These are phyloP conservation scores for Rhinolophus ferrumequinum DNA, from an alignment of 2,113 vertebrate genomes.

Conservation along the genomic window DNA sequence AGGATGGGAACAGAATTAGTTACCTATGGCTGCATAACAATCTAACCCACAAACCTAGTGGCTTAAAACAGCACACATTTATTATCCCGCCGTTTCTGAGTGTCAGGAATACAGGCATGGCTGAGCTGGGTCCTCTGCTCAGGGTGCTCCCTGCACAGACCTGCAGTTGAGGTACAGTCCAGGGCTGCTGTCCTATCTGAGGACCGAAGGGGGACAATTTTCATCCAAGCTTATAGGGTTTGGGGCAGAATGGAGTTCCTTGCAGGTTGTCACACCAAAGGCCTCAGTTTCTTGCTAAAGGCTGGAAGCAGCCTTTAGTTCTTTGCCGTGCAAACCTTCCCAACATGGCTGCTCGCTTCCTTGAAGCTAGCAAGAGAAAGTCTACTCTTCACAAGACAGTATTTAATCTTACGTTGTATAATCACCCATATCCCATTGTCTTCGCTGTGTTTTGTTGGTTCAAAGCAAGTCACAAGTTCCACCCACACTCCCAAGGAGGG, in stretches of 20 bases:
- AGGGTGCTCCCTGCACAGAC: neutral
- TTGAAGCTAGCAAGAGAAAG: neutral
- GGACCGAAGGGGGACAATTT: neutral
- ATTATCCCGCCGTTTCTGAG: neutral
- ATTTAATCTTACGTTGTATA: neutral
- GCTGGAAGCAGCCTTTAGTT: neutral
- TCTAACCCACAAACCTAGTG: neutral
- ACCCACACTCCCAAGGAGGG: neutral
- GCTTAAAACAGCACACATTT: neutral
- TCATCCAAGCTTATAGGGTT: fast-evolving
- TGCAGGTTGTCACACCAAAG: neutral
- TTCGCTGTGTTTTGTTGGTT: neutral
- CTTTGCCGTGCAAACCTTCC: neutral
- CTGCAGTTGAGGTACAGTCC: neutral
- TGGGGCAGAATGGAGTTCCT: neutral
- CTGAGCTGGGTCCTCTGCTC: neutral
- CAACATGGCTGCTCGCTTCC: neutral
- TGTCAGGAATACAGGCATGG: neutral
- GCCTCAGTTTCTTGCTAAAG: neutral
- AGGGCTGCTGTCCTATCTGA: neutral
- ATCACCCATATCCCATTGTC: neutral
- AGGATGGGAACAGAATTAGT: neutral
- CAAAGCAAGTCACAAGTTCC: neutral
- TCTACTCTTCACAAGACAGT: neutral
- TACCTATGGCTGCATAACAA: fast-evolving